phyloP scores from a whole-genome alignment of 2,888 invertebrate species.

The Acrobasis suavella region DNA sequence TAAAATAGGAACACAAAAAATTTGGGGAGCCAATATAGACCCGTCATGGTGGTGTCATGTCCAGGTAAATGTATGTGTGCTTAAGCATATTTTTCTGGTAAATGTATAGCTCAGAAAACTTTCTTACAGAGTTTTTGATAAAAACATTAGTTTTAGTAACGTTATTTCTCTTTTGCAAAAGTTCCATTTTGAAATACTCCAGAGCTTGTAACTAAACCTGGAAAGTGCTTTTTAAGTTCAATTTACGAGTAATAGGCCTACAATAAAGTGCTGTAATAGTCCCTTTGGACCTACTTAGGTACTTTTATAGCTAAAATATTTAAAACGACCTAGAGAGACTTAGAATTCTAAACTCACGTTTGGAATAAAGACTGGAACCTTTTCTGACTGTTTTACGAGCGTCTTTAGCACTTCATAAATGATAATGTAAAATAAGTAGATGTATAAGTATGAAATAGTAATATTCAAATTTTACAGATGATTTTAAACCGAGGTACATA shows the following conservation, averaged over 20 bases:
- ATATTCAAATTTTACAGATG: too few relatives aligned
- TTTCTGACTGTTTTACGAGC: not conserved
- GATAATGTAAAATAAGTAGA: not conserved
- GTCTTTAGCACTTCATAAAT: not conserved
- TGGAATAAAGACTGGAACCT: not conserved
- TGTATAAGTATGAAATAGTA: too few relatives aligned
- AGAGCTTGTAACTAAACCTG: constrained; percentile 8
- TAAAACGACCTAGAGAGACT: not conserved
- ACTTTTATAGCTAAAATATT: constrained; percentile 3
- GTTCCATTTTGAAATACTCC: not conserved
- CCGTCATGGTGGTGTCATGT: too few relatives aligned
- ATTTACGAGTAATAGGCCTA: constrained; percentile 14
- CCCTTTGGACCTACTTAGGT: not conserved
- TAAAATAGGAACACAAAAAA: too few relatives aligned
- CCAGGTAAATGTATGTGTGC: too few relatives aligned
- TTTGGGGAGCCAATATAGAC: too few relatives aligned
- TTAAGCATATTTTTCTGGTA: too few relatives aligned
- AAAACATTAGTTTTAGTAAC: not conserved
- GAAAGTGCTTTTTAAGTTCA: constrained; percentile 9
- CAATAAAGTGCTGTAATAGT: constrained; percentile 10
- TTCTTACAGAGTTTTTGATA: too few relatives aligned
- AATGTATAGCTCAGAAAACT: too few relatives aligned
- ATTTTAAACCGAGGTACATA: too few relatives aligned
- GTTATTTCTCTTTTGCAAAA: constrained; percentile 2
- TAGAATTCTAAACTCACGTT: not conserved